phyloP scores from a whole-genome alignment of 2,113 vertebrate species.

The Sardina pilchardus region DNA sequence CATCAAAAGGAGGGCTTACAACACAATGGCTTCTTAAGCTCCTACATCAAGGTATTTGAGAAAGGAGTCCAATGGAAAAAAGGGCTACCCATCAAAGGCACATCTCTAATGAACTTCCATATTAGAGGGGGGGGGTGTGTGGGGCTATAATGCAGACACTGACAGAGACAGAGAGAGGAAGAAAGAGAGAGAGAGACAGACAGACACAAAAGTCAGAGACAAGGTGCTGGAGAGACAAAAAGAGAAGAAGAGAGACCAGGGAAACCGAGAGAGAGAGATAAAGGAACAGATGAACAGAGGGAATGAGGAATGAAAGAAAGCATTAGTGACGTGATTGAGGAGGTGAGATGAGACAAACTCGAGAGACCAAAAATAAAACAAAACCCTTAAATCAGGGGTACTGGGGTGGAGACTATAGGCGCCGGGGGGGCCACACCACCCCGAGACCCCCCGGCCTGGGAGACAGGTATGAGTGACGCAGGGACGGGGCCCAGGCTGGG shows the following conservation, averaged over 20 bases:
- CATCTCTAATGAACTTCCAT: constrained; percentile 99
- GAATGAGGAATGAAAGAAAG: background rate
- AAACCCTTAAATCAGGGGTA: background rate
- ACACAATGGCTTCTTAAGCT: constrained; percentile 99
- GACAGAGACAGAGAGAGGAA: background rate
- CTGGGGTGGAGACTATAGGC: background rate
- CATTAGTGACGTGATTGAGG: background rate
- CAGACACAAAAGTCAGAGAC: background rate
- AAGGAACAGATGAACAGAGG: background rate
- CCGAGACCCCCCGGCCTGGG: too few species aligned
- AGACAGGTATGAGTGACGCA: too few species aligned
- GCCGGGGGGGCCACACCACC: background rate
- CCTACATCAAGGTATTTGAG: constrained; percentile 99
- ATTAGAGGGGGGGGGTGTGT: constrained; percentile 75
- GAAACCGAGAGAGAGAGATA: background rate
- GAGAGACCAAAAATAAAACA: background rate
- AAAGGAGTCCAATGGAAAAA: constrained; percentile 93
- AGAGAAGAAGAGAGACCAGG: background rate
- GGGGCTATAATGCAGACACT: background rate
- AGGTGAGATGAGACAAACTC: background rate
- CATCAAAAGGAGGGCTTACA: constrained; percentile 98
- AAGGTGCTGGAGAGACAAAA: background rate
- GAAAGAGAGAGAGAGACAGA: background rate
- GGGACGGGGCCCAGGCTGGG: too few species aligned
- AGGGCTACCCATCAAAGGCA: constrained; percentile 98